Base-by-base conservation (phyloP, 1,140 invertebrate species). In the Drosophila malerkotliana region DNA sequence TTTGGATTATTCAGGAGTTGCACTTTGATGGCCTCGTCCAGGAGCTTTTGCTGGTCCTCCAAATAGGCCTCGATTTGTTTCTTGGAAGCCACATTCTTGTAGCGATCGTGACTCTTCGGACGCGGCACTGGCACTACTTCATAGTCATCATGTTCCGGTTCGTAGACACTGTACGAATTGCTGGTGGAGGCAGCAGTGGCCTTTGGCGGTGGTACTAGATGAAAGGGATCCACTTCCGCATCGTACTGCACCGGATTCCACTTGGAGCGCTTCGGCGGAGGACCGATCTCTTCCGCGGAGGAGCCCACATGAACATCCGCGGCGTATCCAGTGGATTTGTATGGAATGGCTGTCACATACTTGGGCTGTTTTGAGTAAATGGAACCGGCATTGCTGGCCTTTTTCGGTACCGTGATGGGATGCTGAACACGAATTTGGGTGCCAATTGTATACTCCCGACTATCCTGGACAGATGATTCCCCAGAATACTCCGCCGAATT, bases 341-440 rank as follows among this genome's bases (percentile, higher is more conserved):
- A 88, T 0, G 79, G 79, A 32, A 63, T 32, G 1, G 68, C 30
- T 0, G 67, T 48, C 0, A 68, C 62, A 26, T 88, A 88, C 12
- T 89, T 79, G 24, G 66, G 66, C 10, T 60, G 73, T n/a, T 85
- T 87, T 5, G 52, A 15, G 26, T 87, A 88, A 1, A 28, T 32
- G 0, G 77, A 74, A 5, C 52, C 61, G 9, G 81, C 30, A 8
- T 24, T 61, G 10, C 55, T 59, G 37, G 52, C 18, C 41, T 91
- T 91, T 28, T 91, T 91, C 18, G 90, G 90, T 15, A 90, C 72
- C 1, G 82, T 88, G 6, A 91, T 91, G 10, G 90, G 90, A 69
- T 91, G 90, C 47, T 91, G 90, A 1, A 91, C 90, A 0, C 90
- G 77, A n/a, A 91, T 91, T 47, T 91, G 90, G 3, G 90, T 91